These are phyloP conservation scores for Seira sanloemensis DNA, from an alignment of 2,888 invertebrate genomes.

Conservation along the genomic window DNA sequence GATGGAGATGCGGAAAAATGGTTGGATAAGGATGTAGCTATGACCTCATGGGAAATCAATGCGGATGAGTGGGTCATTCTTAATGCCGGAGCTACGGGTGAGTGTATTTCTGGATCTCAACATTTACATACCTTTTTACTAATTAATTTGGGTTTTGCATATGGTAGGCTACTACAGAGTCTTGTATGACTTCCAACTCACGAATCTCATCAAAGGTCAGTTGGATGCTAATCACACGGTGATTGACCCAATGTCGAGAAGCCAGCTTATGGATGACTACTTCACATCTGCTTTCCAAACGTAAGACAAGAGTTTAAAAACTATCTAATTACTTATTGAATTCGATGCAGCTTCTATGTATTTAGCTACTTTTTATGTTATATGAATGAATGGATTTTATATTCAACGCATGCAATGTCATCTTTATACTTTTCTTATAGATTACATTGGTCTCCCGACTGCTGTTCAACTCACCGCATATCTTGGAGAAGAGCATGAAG, in stretches of 20 bases:
- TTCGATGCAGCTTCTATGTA: not conserved
- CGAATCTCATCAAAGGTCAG: conserved; percentile 51
- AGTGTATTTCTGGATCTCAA: not conserved
- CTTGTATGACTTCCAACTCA: conserved; percentile 61
- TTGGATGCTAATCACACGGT: conserved; percentile 45
- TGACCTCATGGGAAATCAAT: conserved; percentile 50
- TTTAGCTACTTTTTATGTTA: not conserved
- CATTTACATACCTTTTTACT: not conserved
- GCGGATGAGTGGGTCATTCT: conserved; percentile 67
- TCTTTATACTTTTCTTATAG: no score
- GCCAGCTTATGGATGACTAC: conserved; percentile 70
- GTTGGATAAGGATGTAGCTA: conserved; percentile 62
- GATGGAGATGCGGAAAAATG: conserved; percentile 53
- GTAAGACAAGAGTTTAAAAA: conserved; percentile 5
- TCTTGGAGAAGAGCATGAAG: conserved; percentile 49
- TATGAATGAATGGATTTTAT: not conserved
- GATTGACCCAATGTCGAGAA: conserved; percentile 55
- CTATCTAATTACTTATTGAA: not conserved
- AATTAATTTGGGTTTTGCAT: conserved; percentile 16
- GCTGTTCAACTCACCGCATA: conserved; percentile 53
- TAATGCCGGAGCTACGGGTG: conserved; percentile 69
- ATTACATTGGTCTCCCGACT: conserved; percentile 49
- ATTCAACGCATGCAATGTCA: not conserved
- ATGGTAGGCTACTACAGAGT: conserved; percentile 67
- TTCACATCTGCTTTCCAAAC: conserved; percentile 65